Percentiles rank a stretch among this genome's conserved stretches.
Evolutionary conservation across 2,888 invertebrate genomes (phyloP).

Genomic region (Tetragonisca angustula): DNA sequence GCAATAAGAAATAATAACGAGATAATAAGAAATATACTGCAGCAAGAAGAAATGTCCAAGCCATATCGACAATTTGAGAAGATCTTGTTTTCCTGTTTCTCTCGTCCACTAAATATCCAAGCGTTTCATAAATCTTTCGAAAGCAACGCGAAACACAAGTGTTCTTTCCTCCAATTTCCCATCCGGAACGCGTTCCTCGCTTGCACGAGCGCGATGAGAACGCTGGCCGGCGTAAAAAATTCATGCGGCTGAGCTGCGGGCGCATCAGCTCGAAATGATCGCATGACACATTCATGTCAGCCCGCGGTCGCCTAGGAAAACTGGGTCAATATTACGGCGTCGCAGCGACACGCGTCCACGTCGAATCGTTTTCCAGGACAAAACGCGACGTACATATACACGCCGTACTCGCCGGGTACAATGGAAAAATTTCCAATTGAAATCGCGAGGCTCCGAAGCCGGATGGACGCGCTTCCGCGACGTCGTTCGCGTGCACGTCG

Average conservation of each 20-base stretch:
- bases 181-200: conserved; percentile 2
- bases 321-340: conserved; percentile 76
- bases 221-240: conserved; percentile 46
- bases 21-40: no score
- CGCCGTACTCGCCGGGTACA: conserved; percentile 2
- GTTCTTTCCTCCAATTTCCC: background rate
- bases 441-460: background rate
- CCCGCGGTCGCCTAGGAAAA: conserved; percentile 64
- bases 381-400: background rate
- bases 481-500: conserved; percentile 1
- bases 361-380: conserved; percentile 14
- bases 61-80: background rate
- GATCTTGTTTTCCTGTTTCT: background rate
- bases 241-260: conserved; percentile 39
- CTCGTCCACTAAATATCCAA: background rate
- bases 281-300: conserved; percentile 63
- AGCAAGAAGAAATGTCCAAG: background rate
- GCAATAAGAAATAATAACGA: no score
- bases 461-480: conserved; percentile 6
- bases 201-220: background rate
- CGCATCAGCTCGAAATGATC: conserved; percentile 62
- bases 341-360: conserved; percentile 62
- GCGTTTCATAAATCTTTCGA: background rate
- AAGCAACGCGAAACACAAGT: background rate
- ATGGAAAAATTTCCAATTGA: conserved; percentile 60